Base-by-base conservation (phyloP, 2,888 invertebrate genomes). In the Pachycephus smyrnensis region DNA sequence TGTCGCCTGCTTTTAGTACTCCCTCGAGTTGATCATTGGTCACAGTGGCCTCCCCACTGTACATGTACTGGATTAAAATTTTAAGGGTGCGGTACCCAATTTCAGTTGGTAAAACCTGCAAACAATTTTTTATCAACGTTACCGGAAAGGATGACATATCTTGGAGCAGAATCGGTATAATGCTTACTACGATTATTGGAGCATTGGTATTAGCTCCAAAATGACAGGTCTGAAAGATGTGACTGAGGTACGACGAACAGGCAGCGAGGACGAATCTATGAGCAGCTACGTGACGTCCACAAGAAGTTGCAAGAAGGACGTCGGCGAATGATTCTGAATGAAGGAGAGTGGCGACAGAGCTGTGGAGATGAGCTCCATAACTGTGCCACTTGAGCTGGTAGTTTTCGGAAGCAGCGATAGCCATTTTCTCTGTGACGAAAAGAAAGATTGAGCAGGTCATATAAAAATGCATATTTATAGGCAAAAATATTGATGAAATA, bases 371-470 rank as follows among this genome's bases (percentile, higher is more conserved):
- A 40, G 95, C 94, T 87, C 95, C 94, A 93, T 96, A 97, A 84
- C 96, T 96, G 92, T 97, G 96, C 97, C 97, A 97, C 93, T 97
- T 97, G 77, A 97, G 93, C 92, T 97, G 97, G 92, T 97, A 97
- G 87, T 96, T 97, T 92, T 97, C 97, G 87, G 93, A 92, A 73
- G 92, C 92, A 69, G 92, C 90, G 81, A 92, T 91, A 55, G 93
- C 93, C 93, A 93, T 93, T 86, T 88, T 92, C 82, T 87, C 89
- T 87, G 84, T 77, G 79, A 81, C 80, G 75, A 76, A n/a, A 12
- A 73, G 12, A 80, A 75, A 80, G 31, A 55, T 37, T 75, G 30
- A 73, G 40, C 37, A 32, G 73, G 15, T 77, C 68, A 78, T 75
- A 75, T 73, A 71, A 31, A 76, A 37, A 3, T 11, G 31, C 1